A percentile compares a stretch with the other conserved stretches of the same genome.
Evolutionary conservation across 2,113 vertebrate species (phyloP).

Genomic region (Lepus europaeus): DNA sequence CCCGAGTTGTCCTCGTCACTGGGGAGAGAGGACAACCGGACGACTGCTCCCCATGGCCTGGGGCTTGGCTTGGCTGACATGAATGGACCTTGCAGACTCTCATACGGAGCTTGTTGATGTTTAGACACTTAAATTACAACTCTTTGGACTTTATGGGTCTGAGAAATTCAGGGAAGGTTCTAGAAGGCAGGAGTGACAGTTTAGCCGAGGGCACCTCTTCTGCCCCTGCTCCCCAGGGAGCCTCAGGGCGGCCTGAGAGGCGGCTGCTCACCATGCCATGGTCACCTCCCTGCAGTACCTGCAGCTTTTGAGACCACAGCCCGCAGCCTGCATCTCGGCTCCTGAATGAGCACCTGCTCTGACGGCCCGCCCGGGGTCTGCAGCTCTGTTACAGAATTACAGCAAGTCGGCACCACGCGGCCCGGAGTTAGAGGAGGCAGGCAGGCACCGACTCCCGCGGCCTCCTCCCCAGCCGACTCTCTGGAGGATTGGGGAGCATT

Average conservation of each 20-base stretch:
- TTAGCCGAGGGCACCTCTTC: not conserved
- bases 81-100: not conserved
- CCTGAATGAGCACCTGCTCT: not conserved
- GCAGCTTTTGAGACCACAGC: not conserved
- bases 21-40: too few relatives aligned
- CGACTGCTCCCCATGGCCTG: too few relatives aligned
- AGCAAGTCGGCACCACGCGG: not conserved
- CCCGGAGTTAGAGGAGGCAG: not conserved
- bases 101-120: not conserved
- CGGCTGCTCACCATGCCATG: not conserved
- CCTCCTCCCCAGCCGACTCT: not conserved
- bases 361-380: not conserved
- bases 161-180: not conserved
- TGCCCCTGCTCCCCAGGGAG: not conserved
- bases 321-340: not conserved
- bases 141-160: not conserved
- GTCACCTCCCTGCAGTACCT: not conserved
- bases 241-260: not conserved
- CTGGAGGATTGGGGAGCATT: not conserved
- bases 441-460: too few relatives aligned
- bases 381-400: not conserved
- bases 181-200: not conserved
- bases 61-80: not conserved
- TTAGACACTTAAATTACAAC: slow-evolving; percentile 12
- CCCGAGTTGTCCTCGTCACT: too few relatives aligned